These are phyloP conservation scores for Harpagifer antarcticus DNA, from an alignment of 2,797 vertebrate genomes.

Conservation along the genomic window DNA sequence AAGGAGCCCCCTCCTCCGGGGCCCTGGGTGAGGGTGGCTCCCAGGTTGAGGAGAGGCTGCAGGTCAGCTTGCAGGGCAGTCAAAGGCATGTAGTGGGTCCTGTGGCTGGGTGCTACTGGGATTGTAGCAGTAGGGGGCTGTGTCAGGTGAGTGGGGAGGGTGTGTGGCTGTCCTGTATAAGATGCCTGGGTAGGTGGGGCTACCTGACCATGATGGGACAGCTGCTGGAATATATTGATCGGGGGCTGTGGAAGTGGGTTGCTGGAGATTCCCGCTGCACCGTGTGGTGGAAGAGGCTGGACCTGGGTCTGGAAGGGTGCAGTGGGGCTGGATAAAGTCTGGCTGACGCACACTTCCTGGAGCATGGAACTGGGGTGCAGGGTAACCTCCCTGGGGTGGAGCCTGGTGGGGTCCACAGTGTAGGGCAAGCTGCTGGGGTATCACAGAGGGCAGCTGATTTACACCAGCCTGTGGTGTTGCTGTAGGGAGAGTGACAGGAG, in stretches of 20 bases:
- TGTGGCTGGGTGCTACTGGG: constrained; percentile 78
- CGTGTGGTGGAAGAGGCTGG: constrained; percentile 76
- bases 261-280: constrained; percentile 51
- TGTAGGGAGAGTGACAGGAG: constrained; percentile 73
- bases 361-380: constrained; percentile 69
- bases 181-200: constrained; percentile 24
- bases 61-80: constrained; percentile 83
- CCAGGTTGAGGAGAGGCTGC: constrained; percentile 85
- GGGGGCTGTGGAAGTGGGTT: constrained; percentile 51
- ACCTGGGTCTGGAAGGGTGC: constrained; percentile 90
- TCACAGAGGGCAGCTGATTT: constrained; percentile 45
- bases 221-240: constrained; percentile 55
- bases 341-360: constrained; percentile 81
- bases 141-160: constrained; percentile 55
- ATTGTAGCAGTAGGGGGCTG: constrained; percentile 74
- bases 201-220: constrained; percentile 51
- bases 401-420: constrained; percentile 58
- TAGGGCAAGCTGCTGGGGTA: constrained; percentile 73
- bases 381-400: too few species aligned
- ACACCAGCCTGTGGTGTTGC: constrained; percentile 31
- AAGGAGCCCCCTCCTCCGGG: constrained; percentile 67
- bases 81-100: constrained; percentile 84
- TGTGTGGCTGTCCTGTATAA: constrained; percentile 48
- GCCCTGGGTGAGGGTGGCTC: constrained; percentile 67
- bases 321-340: constrained; percentile 91